These are phyloP conservation scores for Stenopsyche tienmushanensis DNA, from an alignment of 1,140 invertebrate species.

Conservation along the genomic window DNA sequence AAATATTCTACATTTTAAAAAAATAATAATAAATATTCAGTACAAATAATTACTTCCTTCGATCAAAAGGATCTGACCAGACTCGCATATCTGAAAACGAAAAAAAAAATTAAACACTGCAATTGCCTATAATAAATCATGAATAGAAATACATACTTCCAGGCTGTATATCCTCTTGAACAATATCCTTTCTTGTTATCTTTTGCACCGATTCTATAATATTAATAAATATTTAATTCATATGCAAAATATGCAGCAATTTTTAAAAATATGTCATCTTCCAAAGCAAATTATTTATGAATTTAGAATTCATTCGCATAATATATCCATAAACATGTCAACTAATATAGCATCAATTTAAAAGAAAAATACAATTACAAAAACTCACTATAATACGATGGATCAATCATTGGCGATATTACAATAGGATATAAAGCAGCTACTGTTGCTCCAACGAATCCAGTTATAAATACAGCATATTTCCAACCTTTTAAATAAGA, in stretches of 20 bases:
- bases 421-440: slow-evolving; percentile 61
- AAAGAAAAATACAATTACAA: slow-evolving; percentile 14
- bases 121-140: slow-evolving; percentile 14
- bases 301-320: not conserved
- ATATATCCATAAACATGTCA: slow-evolving; percentile 14
- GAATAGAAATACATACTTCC: slow-evolving; percentile 59
- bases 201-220: slow-evolving; percentile 63
- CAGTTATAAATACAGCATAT: slow-evolving; percentile 48
- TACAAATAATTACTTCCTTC: not conserved
- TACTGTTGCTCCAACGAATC: slow-evolving; percentile 58
- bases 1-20: not conserved
- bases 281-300: slow-evolving; percentile 16
- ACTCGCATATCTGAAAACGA: slow-evolving; percentile 68
- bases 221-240: slow-evolving; percentile 14
- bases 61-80: slow-evolving; percentile 49
- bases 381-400: slow-evolving; percentile 60
- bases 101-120: slow-evolving; percentile 19
- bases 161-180: slow-evolving; percentile 67
- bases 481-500: not conserved
- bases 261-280: not conserved
- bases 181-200: slow-evolving; percentile 56
- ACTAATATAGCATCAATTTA: not conserved
- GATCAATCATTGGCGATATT: slow-evolving; percentile 62
- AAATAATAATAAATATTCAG: not conserved
- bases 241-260: not conserved